Base-by-base conservation (phyloP, 37 sponge, comb jelly and placozoan species). In the Bolinopsis microptera region DNA sequence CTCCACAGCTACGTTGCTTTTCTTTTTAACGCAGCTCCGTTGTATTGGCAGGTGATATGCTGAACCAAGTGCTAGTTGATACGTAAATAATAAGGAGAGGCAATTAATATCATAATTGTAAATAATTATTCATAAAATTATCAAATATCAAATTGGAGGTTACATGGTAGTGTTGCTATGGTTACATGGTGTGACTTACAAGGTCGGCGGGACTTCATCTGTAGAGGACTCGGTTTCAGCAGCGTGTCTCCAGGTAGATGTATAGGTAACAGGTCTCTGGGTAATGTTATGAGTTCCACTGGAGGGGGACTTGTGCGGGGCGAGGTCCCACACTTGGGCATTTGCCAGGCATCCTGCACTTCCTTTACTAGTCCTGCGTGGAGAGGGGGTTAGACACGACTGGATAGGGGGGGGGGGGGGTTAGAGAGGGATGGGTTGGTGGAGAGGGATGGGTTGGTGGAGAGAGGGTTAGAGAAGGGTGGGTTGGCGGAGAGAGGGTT, bases 261-360 rank as follows among this genome's bases (percentile, higher is more conserved):
- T 5, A 13, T 13, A 48, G 61, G 61, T 48, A 13, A 13, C 5
- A 13, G 61, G 61, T 48, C 61, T 48, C 9, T 48, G 61, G 61
- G 74, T 8, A 70, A 24, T 5, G 74, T 9, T 1, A 22, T 2
- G 30, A 2, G 25, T 3, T 70, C 25, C 16, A 26, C 74, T n/a
- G 74, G 30, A 22, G 74, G 74, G 25, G 28, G 25, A n/a, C 24
- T 26, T 8, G 74, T 70, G 24, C 74, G 25, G 26, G 74, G 74
- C 24, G 74, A 70, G 1, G 26, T 26, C 2, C 74, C 74, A 70
- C 74, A 70, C 28, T 28, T 70, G 74, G 74, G 74, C 74, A 70
- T 70, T n/a, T 70, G 74, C 74, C 74, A 70, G 28, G 74, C 74
- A 70, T 70, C 74, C 25, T 22, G 74, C 21, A 70, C 74, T 22